Conservation (phyloP, 30 jellyfish, hydroid and myxozoan species). For the Aurelia aurita complex sp. Pacific region DNA sequence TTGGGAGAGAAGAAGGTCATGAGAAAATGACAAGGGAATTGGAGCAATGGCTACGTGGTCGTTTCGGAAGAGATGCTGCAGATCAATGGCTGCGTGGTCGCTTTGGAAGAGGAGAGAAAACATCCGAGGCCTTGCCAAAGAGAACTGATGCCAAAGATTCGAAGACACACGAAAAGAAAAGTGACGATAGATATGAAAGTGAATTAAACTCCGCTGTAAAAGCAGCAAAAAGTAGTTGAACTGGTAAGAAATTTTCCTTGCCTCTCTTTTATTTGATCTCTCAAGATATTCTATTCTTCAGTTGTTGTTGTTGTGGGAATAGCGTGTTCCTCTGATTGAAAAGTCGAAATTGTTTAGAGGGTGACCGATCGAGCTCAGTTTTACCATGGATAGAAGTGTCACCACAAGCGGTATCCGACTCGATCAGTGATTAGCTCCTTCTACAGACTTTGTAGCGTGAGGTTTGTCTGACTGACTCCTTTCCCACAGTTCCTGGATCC, state of each 20-base stretch:
- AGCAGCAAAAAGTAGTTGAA: slow-evolving; percentile 39
- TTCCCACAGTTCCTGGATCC: too few species aligned
- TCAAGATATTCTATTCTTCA: too few species aligned
- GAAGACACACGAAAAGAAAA: slow-evolving; percentile 19
- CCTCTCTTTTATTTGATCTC: too few species aligned
- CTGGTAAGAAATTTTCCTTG: slow-evolving; percentile 9
- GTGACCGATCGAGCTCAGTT: too few species aligned
- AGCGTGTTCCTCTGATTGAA: too few species aligned
- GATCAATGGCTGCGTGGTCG: slow-evolving; percentile 67
- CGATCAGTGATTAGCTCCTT: too few species aligned
- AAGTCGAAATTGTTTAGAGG: too few species aligned
- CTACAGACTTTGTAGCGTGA: too few species aligned
- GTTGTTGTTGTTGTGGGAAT: too few species aligned
- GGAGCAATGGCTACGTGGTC: slow-evolving; percentile 69
- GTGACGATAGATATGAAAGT: slow-evolving; percentile 14
- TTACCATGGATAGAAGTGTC: too few species aligned
- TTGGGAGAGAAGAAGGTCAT: slow-evolving; percentile 56
- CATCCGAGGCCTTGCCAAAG: slow-evolving; percentile 31
- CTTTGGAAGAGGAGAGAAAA: slow-evolving; percentile 44
- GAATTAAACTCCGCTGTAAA: slow-evolving; percentile 7
- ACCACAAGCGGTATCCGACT: too few species aligned
- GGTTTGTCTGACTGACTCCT: too few species aligned
- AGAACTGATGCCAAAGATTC: slow-evolving; percentile 27
- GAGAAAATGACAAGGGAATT: slow-evolving; percentile 31
- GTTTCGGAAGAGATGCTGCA: slow-evolving; percentile 53